phyloP scores from a whole-genome alignment of 2,888 invertebrate species.

The Agonopterix arenella region DNA sequence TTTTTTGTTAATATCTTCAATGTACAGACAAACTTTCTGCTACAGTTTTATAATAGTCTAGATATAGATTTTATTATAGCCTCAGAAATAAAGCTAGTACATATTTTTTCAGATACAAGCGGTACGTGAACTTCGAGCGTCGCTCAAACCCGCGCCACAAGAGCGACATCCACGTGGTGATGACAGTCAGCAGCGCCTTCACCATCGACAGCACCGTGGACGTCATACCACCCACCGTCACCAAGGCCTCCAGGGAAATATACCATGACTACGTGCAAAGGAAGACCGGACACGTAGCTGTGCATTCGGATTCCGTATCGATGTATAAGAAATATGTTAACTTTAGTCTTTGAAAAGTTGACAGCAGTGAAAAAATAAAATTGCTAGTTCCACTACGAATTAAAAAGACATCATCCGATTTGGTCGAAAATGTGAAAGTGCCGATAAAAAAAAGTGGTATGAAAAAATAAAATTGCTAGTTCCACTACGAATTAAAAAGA shows the following conservation, averaged over 20 bases:
- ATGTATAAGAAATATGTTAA: slow-evolving; percentile 55
- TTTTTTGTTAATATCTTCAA: too few relatives aligned
- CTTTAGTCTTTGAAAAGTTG: background rate
- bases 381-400: too few relatives aligned
- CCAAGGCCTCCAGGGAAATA: slow-evolving; percentile 77
- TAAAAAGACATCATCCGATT: too few relatives aligned
- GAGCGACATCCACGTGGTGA: slow-evolving; percentile 67
- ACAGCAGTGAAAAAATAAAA: too few relatives aligned
- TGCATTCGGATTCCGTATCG: slow-evolving; percentile 32
- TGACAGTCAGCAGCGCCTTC: slow-evolving; percentile 80
- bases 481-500: too few relatives aligned
- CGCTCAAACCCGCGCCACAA: slow-evolving; percentile 75
- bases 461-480: too few relatives aligned
- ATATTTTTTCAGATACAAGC: slow-evolving; percentile 64
- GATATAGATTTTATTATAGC: too few relatives aligned
- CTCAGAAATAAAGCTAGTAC: background rate
- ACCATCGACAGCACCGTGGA: slow-evolving; percentile 79
- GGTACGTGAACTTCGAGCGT: slow-evolving; percentile 79
- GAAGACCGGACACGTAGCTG: slow-evolving; percentile 69
- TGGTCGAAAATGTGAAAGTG: too few relatives aligned
- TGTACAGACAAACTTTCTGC: too few relatives aligned
- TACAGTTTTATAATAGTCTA: too few relatives aligned
- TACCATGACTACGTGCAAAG: slow-evolving; percentile 82
- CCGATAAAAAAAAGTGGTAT: too few relatives aligned
- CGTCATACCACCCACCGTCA: slow-evolving; percentile 81